These are phyloP conservation scores for Suillia variegata DNA, from an alignment of 2,888 invertebrate genomes.

Conservation along the genomic window DNA sequence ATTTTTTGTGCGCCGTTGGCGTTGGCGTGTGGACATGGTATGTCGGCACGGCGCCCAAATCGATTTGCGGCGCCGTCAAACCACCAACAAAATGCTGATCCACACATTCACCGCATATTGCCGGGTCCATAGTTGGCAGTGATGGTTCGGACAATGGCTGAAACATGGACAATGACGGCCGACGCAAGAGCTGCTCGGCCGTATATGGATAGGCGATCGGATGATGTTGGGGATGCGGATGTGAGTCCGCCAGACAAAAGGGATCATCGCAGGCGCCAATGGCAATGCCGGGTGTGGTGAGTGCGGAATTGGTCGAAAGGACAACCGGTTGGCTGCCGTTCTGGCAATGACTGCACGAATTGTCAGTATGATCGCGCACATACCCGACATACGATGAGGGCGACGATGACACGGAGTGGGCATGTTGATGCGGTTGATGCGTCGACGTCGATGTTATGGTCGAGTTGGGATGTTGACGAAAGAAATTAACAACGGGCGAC, in stretches of 20 bases:
- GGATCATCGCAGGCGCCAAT: constrained; percentile 51
- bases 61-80: constrained; percentile 48
- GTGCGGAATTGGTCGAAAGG: constrained; percentile 48
- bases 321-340: constrained; percentile 56
- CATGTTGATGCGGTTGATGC: constrained; percentile 39
- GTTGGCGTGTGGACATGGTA: constrained; percentile 57
- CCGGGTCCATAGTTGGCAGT: constrained; percentile 56
- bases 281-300: constrained; percentile 48
- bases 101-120: constrained; percentile 58
- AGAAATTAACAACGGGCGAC: constrained; percentile 58
- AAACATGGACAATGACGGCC: constrained; percentile 54
- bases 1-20: constrained; percentile 54
- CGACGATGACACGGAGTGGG: constrained; percentile 53
- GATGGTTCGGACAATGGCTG: constrained; percentile 57
- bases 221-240: constrained; percentile 57
- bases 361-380: constrained; percentile 54
- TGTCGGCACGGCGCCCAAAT: constrained; percentile 53
- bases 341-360: constrained; percentile 56
- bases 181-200: constrained; percentile 47
- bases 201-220: constrained; percentile 50
- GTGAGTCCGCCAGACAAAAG: constrained; percentile 52
- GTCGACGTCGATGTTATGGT: constrained; percentile 21
- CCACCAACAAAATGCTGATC: constrained; percentile 58
- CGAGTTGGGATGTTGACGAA: constrained; percentile 41
- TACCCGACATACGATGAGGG: constrained; percentile 56